Evolutionary conservation across 2,113 vertebrate genomes (phyloP).

Genomic region (Merops nubicus): DNA sequence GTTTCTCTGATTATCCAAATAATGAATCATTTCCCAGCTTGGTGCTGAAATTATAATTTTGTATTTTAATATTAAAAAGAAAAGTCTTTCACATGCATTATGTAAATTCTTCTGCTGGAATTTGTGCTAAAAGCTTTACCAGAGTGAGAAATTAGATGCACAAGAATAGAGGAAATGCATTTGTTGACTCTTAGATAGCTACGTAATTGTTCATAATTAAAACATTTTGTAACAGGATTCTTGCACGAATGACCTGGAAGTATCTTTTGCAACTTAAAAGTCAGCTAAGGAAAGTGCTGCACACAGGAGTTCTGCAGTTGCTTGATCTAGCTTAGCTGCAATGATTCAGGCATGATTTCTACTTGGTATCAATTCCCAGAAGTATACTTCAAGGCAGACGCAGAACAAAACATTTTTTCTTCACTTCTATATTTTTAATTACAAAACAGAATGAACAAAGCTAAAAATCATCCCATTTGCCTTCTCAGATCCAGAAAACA

Average conservation of each 20-base stretch:
- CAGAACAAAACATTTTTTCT: constrained; percentile 6
- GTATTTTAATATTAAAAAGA: constrained; percentile 51
- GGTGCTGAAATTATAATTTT: constrained; percentile 50
- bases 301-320: not conserved
- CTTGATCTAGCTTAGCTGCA: not conserved
- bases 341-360: constrained; percentile 1
- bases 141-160: constrained; percentile 12
- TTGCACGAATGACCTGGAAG: not conserved
- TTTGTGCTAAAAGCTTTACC: constrained; percentile 2
- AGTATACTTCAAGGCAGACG: not conserved
- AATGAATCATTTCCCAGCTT: constrained; percentile 59
- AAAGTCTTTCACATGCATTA: constrained; percentile 32
- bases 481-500: not conserved
- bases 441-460: constrained; percentile 13
- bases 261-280: not conserved
- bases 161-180: not conserved
- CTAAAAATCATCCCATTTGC: not conserved
- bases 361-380: constrained; percentile 1
- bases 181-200: constrained; percentile 37
- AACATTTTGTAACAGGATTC: constrained; percentile 43
- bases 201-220: constrained; percentile 65
- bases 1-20: constrained; percentile 64
- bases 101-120: constrained; percentile 35
- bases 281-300: not conserved
- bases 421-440: constrained; percentile 33